phyloP scores from a whole-genome alignment of 92 coral and sea anemone species.

The Zoanthus gigantus region DNA sequence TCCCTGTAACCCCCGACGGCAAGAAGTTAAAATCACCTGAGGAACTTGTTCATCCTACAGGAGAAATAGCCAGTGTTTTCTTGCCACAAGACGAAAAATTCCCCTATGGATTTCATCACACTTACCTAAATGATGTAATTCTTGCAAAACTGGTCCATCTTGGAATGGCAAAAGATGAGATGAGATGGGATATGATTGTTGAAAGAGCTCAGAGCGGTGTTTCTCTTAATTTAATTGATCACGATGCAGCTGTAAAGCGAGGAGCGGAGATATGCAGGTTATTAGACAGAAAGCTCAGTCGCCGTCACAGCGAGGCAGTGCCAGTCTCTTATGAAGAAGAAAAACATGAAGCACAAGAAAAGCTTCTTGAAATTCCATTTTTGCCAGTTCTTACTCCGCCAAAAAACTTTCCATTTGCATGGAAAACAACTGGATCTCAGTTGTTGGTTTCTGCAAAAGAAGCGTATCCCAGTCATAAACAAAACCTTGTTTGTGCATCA shows the following conservation, averaged over 20 bases:
- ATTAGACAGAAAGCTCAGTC: slow-evolving; percentile 49
- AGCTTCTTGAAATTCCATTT: slow-evolving; percentile 48
- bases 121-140: slow-evolving; percentile 50
- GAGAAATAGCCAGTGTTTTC: slow-evolving; percentile 66
- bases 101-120: slow-evolving; percentile 59
- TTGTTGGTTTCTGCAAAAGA: slow-evolving; percentile 66
- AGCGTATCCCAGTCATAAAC: slow-evolving; percentile 45
- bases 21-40: slow-evolving; percentile 52
- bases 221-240: slow-evolving; percentile 21
- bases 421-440: slow-evolving; percentile 57
- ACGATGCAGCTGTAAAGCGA: slow-evolving; percentile 55
- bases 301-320: slow-evolving; percentile 5
- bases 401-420: slow-evolving; percentile 63
- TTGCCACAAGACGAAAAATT: slow-evolving; percentile 71
- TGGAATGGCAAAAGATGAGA: slow-evolving; percentile 80
- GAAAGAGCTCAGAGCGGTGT: slow-evolving; percentile 80
- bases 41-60: slow-evolving; percentile 65
- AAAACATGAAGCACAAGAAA: slow-evolving; percentile 1
- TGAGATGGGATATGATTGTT: slow-evolving; percentile 69
- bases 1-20: slow-evolving; percentile 75
- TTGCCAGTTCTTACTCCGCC: slow-evolving; percentile 75
- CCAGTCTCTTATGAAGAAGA: neutral
- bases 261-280: slow-evolving; percentile 51
- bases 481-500: slow-evolving; percentile 72
- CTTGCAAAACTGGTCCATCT: slow-evolving; percentile 65